A percentile compares a stretch with the other conserved stretches of the same genome.
Conservation (phyloP, 2,888 invertebrate species). For the Hyppa rectilinea region DNA sequence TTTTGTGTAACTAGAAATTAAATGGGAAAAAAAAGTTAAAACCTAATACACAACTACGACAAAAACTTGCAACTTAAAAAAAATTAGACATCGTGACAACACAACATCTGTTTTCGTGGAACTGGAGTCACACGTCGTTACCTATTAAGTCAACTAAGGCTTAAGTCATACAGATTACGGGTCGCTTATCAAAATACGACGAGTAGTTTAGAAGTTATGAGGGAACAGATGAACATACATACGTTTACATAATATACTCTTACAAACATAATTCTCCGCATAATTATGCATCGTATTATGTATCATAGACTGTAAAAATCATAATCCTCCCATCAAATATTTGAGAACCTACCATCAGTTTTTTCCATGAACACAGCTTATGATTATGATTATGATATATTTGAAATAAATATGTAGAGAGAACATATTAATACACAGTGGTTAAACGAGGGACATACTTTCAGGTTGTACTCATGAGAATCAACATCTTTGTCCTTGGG, state of each 20-base stretch:
- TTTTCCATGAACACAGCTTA: no score
- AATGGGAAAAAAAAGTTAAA: background rate
- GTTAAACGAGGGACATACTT: no score
- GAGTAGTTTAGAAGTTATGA: background rate
- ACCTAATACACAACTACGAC: background rate
- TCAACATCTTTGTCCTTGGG: no score
- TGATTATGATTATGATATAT: no score
- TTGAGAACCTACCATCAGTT: no score
- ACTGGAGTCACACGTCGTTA: background rate
- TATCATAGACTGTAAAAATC: background rate
- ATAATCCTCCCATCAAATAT: background rate
- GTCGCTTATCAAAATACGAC: background rate
- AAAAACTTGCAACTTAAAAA: background rate
- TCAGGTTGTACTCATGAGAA: no score
- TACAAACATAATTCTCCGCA: no score
- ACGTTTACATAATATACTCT: no score
- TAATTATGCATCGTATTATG: no score
- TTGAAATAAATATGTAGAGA: background rate
- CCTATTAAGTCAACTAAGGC: background rate
- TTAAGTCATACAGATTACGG: background rate
- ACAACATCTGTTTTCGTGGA: background rate
- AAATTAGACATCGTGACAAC: background rate
- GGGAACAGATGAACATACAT: background rate
- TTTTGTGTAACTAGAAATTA: constrained; percentile 63
- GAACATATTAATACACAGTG: no score